Percentiles rank a stretch among this genome's conserved stretches.
phyloP scores from a whole-genome alignment of 2,797 vertebrate species.

The Agapornis canus region DNA sequence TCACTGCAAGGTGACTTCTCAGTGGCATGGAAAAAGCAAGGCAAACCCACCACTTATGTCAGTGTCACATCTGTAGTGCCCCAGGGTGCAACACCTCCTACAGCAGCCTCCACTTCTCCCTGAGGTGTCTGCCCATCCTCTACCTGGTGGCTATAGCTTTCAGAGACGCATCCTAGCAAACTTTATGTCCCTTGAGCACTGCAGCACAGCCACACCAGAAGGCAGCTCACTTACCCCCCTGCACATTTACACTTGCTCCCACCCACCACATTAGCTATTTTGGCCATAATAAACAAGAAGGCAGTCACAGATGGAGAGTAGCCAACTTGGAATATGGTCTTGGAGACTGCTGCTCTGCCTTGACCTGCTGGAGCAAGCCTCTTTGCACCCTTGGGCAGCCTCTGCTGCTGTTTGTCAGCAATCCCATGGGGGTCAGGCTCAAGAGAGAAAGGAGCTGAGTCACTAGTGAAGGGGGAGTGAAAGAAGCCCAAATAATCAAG shows the following conservation, averaged over 20 bases:
- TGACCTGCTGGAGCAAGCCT: neutral
- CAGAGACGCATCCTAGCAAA: neutral
- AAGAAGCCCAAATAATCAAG: neutral
- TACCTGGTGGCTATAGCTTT: accelerated
- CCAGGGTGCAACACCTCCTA: neutral
- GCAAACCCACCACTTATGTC: neutral
- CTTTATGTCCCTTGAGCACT: neutral
- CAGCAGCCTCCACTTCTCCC: neutral
- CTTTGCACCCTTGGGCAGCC: neutral
- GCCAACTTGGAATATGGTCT: neutral
- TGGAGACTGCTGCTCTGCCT: neutral
- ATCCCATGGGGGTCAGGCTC: neutral
- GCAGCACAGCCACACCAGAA: neutral
- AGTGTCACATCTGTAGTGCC: neutral
- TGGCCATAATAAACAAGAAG: neutral
- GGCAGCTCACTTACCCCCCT: neutral
- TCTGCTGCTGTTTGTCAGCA: neutral
- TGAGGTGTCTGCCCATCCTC: neutral
- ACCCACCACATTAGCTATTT: neutral
- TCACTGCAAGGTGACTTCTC: neutral
- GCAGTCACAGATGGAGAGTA: neutral
- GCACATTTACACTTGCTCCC: accelerated
- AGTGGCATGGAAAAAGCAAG: neutral
- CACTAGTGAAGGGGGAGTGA: neutral
- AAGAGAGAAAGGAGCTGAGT: neutral